Evolutionary conservation across 2,113 vertebrate genomes (phyloP), one percentile per base, ranked within the genome.

Genomic region (Lophius piscatorius): DNA sequence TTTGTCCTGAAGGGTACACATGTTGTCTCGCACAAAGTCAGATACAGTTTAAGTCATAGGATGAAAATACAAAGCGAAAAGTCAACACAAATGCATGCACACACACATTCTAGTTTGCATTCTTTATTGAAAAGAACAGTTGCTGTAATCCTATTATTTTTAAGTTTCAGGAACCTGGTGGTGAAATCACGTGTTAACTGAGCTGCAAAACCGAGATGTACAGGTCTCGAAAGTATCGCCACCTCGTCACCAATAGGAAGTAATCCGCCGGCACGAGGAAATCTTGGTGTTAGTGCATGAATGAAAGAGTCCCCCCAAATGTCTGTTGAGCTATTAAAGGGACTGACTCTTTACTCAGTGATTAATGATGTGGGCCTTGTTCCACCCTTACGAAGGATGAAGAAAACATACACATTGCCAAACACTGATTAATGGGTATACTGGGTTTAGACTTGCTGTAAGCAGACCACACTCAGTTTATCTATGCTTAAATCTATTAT

Each of bases 41-140:
- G 10, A 62, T 49, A 36, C 17, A 42, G 41, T 78, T 69, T 67
- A 63, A 76, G 71, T 82, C 78, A 82, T 18, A n/a, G 34, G 38
- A 74, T 45, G 42, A 60, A 63, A 49, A 56, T 20, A 31, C 18
- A 59, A 51, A 55, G 45, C 17, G 21, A 35, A 39, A 65, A 12
- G 14, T 33, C 2, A 3, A 9, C n/a, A 48, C 47, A 34, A 47
- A 28, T 10, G 31, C 24, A 26, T 33, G 9, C 21, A 52, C 34
- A 29, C 4, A 6, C 39, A 66, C 47, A 26, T 70, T 22, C 61
- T 56, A 14, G 28, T 38, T 17, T 13, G 39, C 11, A 11, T 29
- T 20, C 21, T 49, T 7, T 24, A 18, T 46, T 61, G 5, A 69
- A n/a, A n/a, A n/a, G n/a, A n/a, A n/a, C n/a, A n/a, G n/a, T n/a